These are phyloP conservation scores for Oncopodura yosiiana DNA, from an alignment of 1,140 invertebrate genomes.

Conservation along the genomic window DNA sequence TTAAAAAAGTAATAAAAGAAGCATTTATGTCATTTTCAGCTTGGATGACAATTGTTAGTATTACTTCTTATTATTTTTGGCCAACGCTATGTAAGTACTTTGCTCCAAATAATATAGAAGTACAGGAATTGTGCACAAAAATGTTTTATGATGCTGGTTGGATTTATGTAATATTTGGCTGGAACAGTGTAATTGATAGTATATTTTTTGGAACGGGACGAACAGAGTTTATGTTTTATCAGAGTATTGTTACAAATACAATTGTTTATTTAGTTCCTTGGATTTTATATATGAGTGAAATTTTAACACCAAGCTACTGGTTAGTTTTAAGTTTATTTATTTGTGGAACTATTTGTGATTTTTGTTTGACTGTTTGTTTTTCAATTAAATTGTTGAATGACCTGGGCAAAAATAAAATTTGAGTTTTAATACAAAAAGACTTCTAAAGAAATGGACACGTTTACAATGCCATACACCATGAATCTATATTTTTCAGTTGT, in stretches of 20 bases:
- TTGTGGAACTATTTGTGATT: conserved; percentile 23
- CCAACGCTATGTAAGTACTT: conserved; percentile 15
- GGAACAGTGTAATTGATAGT: conserved; percentile 26
- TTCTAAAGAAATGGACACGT: too few relatives aligned
- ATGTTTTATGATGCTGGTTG: conserved; percentile 25
- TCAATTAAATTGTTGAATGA: conserved; percentile 16
- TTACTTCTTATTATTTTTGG: conserved; percentile 9
- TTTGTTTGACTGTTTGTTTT: conserved; percentile 20
- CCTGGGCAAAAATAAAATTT: too few relatives aligned
- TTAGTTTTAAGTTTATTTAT: conserved; percentile 17
- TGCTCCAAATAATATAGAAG: conserved; percentile 10
- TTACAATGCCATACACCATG: too few relatives aligned
- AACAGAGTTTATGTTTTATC: conserved; percentile 28
- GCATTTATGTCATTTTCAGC: conserved; percentile 4
- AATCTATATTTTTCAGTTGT: too few relatives aligned
- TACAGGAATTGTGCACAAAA: conserved; percentile 17
- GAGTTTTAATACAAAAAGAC: too few relatives aligned
- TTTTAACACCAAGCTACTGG: conserved; percentile 15
- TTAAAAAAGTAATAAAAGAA: conserved; percentile 7
- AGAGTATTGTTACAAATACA: conserved; percentile 21
- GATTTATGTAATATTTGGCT: conserved; percentile 23
- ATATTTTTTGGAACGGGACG: conserved; percentile 24
- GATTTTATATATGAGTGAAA: conserved; percentile 15
- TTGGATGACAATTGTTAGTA: conserved; percentile 11
- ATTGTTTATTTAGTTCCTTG: conserved; percentile 23